Percentiles rank a stretch among this genome's conserved stretches.
These are phyloP conservation scores for Venustaconcha ellipsiformis DNA, from an alignment of 1,140 invertebrate species.

Conservation along the genomic window DNA sequence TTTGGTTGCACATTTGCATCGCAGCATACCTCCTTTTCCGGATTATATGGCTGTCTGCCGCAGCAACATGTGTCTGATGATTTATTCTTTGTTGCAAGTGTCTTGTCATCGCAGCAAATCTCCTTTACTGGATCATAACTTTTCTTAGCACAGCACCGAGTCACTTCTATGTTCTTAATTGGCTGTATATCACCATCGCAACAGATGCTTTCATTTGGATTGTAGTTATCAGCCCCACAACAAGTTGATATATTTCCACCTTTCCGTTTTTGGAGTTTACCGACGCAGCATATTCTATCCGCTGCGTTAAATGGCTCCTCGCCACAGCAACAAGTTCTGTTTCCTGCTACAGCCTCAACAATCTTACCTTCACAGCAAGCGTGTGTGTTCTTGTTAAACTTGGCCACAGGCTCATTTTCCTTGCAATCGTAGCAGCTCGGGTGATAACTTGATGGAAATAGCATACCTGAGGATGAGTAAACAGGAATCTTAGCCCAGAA, in stretches of 20 bases:
- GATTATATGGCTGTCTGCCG: conserved; percentile 25
- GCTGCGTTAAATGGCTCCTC: conserved; percentile 14
- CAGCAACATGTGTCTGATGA: conserved; percentile 28
- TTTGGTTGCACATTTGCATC: conserved; percentile 17
- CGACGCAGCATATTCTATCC: conserved; percentile 22
- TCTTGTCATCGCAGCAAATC: conserved; percentile 25
- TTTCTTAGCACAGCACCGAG: conserved; percentile 22
- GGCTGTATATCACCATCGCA: conserved; percentile 27
- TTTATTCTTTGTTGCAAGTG: conserved; percentile 17
- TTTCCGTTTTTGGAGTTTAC: conserved; percentile 19
- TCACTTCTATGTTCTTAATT: conserved; percentile 6
- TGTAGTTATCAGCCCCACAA: conserved; percentile 25
- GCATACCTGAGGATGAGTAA: conserved; percentile 6
- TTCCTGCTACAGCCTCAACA: conserved; percentile 21
- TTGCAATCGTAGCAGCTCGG: conserved; percentile 28
- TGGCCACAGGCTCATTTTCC: conserved; percentile 15
- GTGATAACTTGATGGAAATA: conserved; percentile 30
- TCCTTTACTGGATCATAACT: conserved; percentile 24
- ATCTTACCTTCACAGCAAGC: conserved; percentile 29
- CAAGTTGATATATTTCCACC: conserved; percentile 25
- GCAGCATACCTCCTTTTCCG: conserved; percentile 23
- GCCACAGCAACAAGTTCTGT: conserved; percentile 31
- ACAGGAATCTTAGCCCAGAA: background rate
- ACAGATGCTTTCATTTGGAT: conserved; percentile 21
- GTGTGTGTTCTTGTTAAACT: conserved; percentile 22